Conservation (phyloP, 1,140 invertebrate genomes). For the Goniozus legneri region DNA sequence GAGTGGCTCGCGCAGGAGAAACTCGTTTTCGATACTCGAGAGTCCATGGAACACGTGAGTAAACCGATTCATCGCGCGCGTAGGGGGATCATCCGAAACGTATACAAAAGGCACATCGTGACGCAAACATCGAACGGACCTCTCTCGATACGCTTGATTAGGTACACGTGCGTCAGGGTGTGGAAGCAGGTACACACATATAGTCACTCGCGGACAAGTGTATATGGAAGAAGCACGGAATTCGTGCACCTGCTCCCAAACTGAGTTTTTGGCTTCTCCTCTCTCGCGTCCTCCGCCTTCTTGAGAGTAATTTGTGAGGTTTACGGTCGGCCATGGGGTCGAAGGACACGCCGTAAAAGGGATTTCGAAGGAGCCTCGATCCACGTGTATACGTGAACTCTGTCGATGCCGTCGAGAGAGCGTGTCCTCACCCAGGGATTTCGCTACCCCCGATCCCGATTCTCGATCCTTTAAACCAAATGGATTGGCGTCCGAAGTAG, state of each 20-base stretch:
- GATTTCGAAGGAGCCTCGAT: slow-evolving; percentile 17
- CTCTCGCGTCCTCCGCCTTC: slow-evolving; percentile 10
- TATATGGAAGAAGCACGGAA: too few species aligned
- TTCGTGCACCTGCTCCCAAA: slow-evolving; percentile 24
- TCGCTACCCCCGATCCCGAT: slow-evolving; percentile 22
- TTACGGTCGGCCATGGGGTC: slow-evolving; percentile 23
- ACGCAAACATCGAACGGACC: too few species aligned
- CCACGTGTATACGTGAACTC: neutral
- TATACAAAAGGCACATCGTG: too few species aligned
- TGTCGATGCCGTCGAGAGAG: slow-evolving; percentile 1
- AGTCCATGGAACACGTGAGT: too few species aligned
- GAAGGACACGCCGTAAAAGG: slow-evolving; percentile 30
- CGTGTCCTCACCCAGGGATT: slow-evolving; percentile 14
- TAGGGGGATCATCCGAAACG: too few species aligned
- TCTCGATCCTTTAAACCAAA: slow-evolving; percentile 23
- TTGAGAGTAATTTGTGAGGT: slow-evolving; percentile 32
- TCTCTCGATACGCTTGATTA: too few species aligned
- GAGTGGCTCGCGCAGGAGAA: too few species aligned
- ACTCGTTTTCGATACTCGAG: too few species aligned
- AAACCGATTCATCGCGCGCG: too few species aligned
- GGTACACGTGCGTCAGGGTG: too few species aligned
- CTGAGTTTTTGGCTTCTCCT: slow-evolving; percentile 5
- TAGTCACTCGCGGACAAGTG: too few species aligned
- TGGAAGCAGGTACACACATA: too few species aligned
- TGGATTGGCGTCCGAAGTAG: slow-evolving; percentile 18